These are phyloP conservation scores for Menura novaehollandiae DNA, from an alignment of 2,113 vertebrate species.

Conservation along the genomic window DNA sequence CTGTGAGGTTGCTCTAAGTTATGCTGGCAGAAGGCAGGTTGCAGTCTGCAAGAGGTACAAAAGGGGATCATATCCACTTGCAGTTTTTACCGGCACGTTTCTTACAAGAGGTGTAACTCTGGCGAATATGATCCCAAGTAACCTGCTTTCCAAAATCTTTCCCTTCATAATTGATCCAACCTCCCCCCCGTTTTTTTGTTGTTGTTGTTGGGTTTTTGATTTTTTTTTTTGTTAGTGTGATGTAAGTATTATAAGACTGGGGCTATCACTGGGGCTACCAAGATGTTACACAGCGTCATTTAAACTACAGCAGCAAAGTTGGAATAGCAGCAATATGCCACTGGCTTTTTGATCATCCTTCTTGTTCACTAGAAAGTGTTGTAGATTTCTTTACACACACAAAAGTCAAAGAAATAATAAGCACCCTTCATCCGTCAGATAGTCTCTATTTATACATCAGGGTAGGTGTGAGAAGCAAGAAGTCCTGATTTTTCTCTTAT, in stretches of 20 bases:
- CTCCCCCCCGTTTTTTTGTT: background rate
- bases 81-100: background rate
- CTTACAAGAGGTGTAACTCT: background rate
- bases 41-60: background rate
- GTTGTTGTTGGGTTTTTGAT: background rate
- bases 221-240: background rate
- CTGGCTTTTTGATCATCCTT: background rate
- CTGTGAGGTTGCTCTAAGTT: background rate
- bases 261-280: background rate
- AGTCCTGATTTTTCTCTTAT: background rate
- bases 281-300: background rate
- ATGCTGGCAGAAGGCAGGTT: background rate
- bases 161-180: background rate
- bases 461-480: background rate
- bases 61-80: background rate
- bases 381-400: background rate
- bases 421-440: constrained; percentile 12
- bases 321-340: background rate
- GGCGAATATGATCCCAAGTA: background rate
- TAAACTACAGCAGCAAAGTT: background rate
- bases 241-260: background rate
- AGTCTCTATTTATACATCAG: constrained; percentile 32
- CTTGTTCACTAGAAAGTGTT: background rate
- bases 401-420: constrained; percentile 48
- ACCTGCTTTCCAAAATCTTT: background rate